Evolutionary conservation across 2,888 invertebrate genomes (phyloP).

Genomic region (Ditula angustiorana): DNA sequence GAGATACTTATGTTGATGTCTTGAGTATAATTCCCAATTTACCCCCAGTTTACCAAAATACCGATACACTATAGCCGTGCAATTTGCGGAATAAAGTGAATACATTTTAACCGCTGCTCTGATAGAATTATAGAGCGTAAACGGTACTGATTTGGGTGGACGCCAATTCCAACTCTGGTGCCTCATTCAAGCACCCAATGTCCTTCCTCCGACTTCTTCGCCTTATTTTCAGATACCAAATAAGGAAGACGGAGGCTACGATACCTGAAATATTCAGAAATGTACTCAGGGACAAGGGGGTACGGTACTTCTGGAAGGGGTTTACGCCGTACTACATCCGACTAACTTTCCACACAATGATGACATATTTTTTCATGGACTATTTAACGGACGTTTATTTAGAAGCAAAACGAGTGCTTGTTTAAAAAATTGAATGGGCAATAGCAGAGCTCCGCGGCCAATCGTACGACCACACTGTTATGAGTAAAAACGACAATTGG

Average conservation of each 20-base stretch:
- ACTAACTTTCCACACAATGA: constrained; percentile 96
- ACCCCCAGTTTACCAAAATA: no score
- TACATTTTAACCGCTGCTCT: no score
- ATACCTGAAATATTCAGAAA: constrained; percentile 88
- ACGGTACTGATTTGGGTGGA: no score
- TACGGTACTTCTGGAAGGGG: constrained; percentile 97
- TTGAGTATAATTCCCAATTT: no score
- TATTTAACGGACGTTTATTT: constrained; percentile 90
- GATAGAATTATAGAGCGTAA: no score
- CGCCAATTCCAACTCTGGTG: background rate
- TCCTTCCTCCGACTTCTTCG: background rate
- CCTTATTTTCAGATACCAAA: constrained; percentile 56
- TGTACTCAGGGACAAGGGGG: constrained; percentile 92
- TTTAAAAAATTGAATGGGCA: background rate
- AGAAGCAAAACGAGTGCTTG: background rate
- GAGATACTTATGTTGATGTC: no score
- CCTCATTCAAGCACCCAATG: background rate
- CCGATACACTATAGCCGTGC: no score
- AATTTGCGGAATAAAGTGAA: no score
- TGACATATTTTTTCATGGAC: constrained; percentile 97
- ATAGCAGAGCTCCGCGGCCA: no score
- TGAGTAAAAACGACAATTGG: no score
- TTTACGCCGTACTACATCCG: constrained; percentile 97
- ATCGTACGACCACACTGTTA: no score
- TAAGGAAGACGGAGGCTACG: constrained; percentile 24